Percentiles rank a stretch among this genome's conserved stretches.
Evolutionary conservation across 2,888 invertebrate species (phyloP).

Genomic region (Quadroppia sp.): DNA sequence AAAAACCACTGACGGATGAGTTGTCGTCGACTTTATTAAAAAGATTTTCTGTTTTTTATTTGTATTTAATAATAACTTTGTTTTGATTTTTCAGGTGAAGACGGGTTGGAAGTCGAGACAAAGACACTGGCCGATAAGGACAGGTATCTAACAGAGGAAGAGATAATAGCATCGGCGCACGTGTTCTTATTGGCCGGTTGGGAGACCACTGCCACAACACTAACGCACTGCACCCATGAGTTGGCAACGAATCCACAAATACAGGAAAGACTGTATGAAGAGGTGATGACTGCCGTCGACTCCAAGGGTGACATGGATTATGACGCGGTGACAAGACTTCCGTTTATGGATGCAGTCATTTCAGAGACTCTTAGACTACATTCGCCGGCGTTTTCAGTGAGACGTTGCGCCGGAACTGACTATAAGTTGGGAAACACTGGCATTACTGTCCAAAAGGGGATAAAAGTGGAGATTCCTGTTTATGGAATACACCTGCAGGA

Average conservation of each 20-base stretch:
- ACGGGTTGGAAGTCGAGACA: too few relatives aligned
- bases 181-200: slow-evolving; percentile 63
- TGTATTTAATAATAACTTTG: too few relatives aligned
- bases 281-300: too few relatives aligned
- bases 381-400: slow-evolving; percentile 28
- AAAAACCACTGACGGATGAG: too few relatives aligned
- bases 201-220: slow-evolving; percentile 62
- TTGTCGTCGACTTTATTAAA: too few relatives aligned
- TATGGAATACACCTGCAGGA: slow-evolving; percentile 62
- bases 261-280: slow-evolving; percentile 52
- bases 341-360: slow-evolving; percentile 43
- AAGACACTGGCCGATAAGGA: neutral
- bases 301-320: neutral
- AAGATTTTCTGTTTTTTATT: too few relatives aligned
- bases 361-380: slow-evolving; percentile 42
- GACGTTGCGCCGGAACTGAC: slow-evolving; percentile 24
- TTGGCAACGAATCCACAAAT: slow-evolving; percentile 58
- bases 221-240: slow-evolving; percentile 60
- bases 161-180: slow-evolving; percentile 56
- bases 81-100: too few relatives aligned
- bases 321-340: neutral
- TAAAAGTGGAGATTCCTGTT: slow-evolving; percentile 60
- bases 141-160: slow-evolving; percentile 4
- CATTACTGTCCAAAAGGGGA: too few relatives aligned
- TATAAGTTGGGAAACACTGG: slow-evolving; percentile 11